Conservation (phyloP, 2,113 vertebrate genomes). For the Heteronetta atricapilla region DNA sequence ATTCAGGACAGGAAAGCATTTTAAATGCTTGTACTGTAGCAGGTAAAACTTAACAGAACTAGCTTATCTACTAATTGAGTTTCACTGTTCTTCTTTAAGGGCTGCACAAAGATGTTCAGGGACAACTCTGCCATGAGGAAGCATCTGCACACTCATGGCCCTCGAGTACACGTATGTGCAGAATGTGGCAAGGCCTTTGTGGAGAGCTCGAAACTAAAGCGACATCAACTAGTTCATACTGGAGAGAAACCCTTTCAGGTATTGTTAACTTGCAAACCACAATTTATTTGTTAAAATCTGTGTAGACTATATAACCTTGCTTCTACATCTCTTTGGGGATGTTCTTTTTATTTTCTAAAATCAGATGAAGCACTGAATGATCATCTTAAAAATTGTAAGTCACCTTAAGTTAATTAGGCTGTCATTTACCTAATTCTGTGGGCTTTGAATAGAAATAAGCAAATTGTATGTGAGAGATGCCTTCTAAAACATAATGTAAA, state of each 20-base stretch:
- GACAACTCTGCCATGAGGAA: constrained; percentile 99
- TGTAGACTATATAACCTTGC: not conserved
- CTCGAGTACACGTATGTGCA: constrained; percentile 95
- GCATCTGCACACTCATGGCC: constrained; percentile 97
- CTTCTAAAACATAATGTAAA: not conserved
- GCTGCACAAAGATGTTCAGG: constrained; percentile 99
- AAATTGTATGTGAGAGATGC: not conserved
- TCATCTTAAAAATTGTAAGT: not conserved
- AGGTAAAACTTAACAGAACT: not conserved
- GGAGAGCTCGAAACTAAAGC: constrained; percentile 97
- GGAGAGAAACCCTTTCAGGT: constrained; percentile 99
- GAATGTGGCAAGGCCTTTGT: constrained; percentile 98
- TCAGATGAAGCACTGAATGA: not conserved
- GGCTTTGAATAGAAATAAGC: not conserved
- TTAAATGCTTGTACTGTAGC: not conserved
- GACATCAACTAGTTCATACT: constrained; percentile 98
- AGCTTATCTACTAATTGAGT: constrained; percentile 42
- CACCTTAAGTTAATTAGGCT: not conserved
- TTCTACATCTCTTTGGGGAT: not conserved
- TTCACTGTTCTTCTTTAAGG: constrained; percentile 79
- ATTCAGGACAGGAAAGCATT: not conserved
- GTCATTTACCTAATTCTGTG: rapidly evolving
- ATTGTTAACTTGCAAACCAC: not conserved
- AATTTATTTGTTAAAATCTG: rapidly evolving
- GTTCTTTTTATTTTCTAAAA: not conserved